Evolutionary conservation across 92 coral and sea anemone genomes (phyloP).

Genomic region (Porites rus): DNA sequence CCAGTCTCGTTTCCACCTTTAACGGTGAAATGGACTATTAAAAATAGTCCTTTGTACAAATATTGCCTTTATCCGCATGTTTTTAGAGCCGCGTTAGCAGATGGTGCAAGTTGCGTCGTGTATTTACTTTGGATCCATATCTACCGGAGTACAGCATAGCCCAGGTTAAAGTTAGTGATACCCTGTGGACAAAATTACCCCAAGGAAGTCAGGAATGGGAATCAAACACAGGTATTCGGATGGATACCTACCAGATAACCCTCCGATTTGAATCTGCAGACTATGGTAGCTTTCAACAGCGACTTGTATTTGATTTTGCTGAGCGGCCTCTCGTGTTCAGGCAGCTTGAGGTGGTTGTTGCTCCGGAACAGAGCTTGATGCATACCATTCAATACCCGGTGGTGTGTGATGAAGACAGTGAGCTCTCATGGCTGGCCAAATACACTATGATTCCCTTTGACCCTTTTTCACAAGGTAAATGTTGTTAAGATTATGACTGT

Average conservation of each 20-base stretch:
- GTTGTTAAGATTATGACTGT: conserved; percentile 13
- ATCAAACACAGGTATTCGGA: conserved; percentile 32
- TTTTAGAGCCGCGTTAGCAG: conserved; percentile 73
- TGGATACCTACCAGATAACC: conserved; percentile 47
- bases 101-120: conserved; percentile 72
- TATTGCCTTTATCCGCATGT: neutral
- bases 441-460: conserved; percentile 80
- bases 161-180: conserved; percentile 51
- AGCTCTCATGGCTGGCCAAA: conserved; percentile 83
- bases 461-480: conserved; percentile 15
- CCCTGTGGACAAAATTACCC: conserved; percentile 35
- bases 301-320: conserved; percentile 92
- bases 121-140: conserved; percentile 84
- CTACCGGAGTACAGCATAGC: conserved; percentile 83
- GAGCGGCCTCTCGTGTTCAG: conserved; percentile 77
- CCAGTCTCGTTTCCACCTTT: too few species aligned
- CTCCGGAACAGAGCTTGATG: conserved; percentile 84
- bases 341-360: conserved; percentile 87
- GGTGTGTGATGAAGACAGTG: conserved; percentile 81
- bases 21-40: too few species aligned
- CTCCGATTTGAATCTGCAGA: conserved; percentile 78
- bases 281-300: conserved; percentile 87
- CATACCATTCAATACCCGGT: conserved; percentile 59
- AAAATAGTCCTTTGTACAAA: too few species aligned
- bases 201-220: conserved; percentile 72